Evolutionary conservation across 1,140 invertebrate species (phyloP).

Genomic region (Zophobas morio): DNA sequence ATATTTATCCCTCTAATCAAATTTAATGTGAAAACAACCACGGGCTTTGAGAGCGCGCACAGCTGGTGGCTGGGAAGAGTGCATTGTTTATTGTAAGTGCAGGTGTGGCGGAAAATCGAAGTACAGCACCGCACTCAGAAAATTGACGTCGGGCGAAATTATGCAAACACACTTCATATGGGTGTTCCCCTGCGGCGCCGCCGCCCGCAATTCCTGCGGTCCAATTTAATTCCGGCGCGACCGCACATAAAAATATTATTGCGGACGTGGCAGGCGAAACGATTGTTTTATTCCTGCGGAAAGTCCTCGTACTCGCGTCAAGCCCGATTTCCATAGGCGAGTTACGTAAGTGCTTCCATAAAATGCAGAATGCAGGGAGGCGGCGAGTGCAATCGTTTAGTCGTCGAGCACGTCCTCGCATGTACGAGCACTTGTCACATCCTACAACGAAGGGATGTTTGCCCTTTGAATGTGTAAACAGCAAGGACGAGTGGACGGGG

Average conservation of each 20-base stretch:
- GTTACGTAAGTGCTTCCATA: background rate
- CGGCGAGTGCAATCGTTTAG: conserved; percentile 10
- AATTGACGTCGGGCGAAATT: too few species aligned
- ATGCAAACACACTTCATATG: too few species aligned
- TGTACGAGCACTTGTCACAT: conserved; percentile 7
- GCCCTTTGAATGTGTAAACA: conserved; percentile 31
- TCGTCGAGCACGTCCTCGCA: conserved; percentile 15
- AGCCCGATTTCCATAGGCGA: background rate
- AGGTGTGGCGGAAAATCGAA: too few species aligned
- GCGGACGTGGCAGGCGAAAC: too few species aligned
- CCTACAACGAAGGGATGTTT: conserved; percentile 12
- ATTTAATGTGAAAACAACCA: conserved; percentile 27
- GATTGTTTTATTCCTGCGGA: background rate
- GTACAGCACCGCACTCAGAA: too few species aligned
- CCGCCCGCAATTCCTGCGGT: background rate
- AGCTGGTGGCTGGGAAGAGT: too few species aligned
- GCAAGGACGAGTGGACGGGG: conserved; percentile 9
- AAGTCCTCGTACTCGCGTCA: background rate
- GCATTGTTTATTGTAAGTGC: too few species aligned
- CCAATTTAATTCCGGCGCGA: background rate
- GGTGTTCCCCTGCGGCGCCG: too few species aligned
- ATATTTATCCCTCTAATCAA: conserved; percentile 13
- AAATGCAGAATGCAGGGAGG: background rate
- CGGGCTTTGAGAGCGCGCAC: background rate
- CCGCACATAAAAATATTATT: background rate